Evolutionary conservation across 2,797 vertebrate genomes (phyloP).

Genomic region (Clarias platycephalus): DNA sequence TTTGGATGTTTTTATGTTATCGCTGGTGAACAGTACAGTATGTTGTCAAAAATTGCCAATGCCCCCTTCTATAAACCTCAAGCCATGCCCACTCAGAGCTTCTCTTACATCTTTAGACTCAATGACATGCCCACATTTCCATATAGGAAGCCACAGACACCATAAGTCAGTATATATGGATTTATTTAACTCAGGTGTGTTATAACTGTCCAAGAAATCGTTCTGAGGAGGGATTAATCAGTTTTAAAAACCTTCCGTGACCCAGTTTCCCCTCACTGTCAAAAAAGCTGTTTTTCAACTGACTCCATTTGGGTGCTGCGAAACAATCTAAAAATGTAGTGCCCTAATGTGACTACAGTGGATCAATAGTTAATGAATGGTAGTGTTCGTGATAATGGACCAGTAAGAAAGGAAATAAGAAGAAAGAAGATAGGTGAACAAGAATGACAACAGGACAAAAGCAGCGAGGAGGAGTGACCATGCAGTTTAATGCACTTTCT

Average conservation of each 20-base stretch:
- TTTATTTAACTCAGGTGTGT: not conserved
- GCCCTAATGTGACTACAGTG: conserved; percentile 5
- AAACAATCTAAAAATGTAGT: conserved; percentile 11
- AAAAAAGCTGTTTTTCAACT: conserved; percentile 8
- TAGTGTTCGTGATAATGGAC: conserved; percentile 29
- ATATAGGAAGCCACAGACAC: not conserved
- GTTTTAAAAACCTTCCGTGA: not conserved
- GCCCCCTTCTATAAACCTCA: not conserved
- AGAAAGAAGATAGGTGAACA: conserved; percentile 14
- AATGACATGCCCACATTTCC: not conserved
- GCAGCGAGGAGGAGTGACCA: conserved; percentile 22
- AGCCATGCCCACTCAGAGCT: no score
- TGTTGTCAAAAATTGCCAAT: not conserved
- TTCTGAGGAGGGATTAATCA: not conserved
- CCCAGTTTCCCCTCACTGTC: not conserved
- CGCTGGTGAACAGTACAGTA: no score
- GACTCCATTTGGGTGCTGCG: conserved; percentile 8
- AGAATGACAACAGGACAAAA: conserved; percentile 26
- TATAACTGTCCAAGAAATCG: not conserved
- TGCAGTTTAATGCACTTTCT: not conserved
- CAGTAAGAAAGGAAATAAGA: conserved; percentile 8
- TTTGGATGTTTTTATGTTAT: no score
- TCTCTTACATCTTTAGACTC: not conserved
- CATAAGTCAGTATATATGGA: not conserved
- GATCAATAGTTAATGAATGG: conserved; percentile 53